A percentile compares a stretch with the other conserved stretches of the same genome.
phyloP scores from a whole-genome alignment of 2,113 vertebrate genomes.

The Pseudolaguvia tuberculata region DNA sequence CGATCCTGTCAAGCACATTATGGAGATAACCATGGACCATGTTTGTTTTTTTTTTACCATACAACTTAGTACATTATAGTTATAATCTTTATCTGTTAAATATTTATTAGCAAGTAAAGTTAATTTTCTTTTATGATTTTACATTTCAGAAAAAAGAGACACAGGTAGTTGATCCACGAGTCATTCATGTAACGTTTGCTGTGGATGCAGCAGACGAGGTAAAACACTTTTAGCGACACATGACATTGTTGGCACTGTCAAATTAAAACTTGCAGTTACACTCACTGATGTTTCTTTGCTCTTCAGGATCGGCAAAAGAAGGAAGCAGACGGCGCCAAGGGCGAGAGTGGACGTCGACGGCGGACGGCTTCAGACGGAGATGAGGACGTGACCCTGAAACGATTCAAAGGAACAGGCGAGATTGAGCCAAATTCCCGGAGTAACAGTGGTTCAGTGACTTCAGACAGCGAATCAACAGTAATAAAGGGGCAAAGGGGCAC shows the following conservation, averaged over 20 bases:
- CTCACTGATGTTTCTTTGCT: background rate
- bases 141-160: conserved; percentile 77
- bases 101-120: background rate
- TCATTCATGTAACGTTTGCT: conserved; percentile 86
- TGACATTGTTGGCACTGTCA: background rate
- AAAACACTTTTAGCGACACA: background rate
- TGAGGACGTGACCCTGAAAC: conserved; percentile 86
- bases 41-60: conserved; percentile 55
- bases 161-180: conserved; percentile 87
- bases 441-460: conserved; percentile 70
- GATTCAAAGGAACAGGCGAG: conserved; percentile 80
- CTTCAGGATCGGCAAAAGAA: conserved; percentile 67
- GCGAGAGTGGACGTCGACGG: conserved; percentile 83
- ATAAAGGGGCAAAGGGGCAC: conserved; percentile 72
- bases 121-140: background rate
- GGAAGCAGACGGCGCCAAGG: conserved; percentile 74
- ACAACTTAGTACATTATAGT: background rate
- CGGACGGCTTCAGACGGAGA: conserved; percentile 83
- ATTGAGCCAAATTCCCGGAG: conserved; percentile 67
- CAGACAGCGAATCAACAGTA: conserved; percentile 71
- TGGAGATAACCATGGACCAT: conserved; percentile 91
- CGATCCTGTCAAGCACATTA: conserved; percentile 85
- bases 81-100: background rate
- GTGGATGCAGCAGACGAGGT: conserved; percentile 61
- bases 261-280: background rate